Percentiles rank a stretch among this genome's conserved stretches.
Evolutionary conservation across 1,140 invertebrate species (phyloP).

Genomic region (Drosophila neocordata): DNA sequence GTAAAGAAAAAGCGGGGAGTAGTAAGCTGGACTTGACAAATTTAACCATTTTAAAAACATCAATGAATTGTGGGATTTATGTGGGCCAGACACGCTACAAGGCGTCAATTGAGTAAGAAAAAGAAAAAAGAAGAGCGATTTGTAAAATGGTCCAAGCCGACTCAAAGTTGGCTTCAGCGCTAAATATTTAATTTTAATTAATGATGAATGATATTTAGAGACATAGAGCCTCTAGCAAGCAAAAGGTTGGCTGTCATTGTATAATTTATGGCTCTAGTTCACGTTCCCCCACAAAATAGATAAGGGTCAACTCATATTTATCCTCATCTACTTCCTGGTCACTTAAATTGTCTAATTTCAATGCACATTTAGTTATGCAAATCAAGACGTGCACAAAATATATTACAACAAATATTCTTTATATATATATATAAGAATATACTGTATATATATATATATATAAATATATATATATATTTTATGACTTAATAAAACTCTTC

Average conservation of each 20-base stretch:
- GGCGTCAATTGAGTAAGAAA: constrained; percentile 22
- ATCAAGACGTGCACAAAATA: constrained; percentile 61
- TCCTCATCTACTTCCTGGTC: constrained; percentile 68
- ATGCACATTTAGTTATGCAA: constrained; percentile 79
- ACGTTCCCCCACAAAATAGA: constrained; percentile 31
- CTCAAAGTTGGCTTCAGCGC: not conserved
- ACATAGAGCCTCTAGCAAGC: constrained; percentile 12
- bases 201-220: constrained; percentile 60
- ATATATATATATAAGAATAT: constrained; percentile 1
- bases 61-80: constrained; percentile 49
- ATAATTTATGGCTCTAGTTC: constrained; percentile 37
- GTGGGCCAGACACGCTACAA: constrained; percentile 54
- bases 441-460: not conserved
- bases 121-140: not conserved
- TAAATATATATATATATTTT: constrained; percentile 36
- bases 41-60: constrained; percentile 33
- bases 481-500: constrained; percentile 81
- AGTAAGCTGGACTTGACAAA: constrained; percentile 35
- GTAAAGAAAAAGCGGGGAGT: not conserved
- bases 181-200: constrained; percentile 67
- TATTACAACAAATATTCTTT: constrained; percentile 62
- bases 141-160: not conserved
- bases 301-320: constrained; percentile 24
- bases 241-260: constrained; percentile 11
- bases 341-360: constrained; percentile 71